Evolutionary conservation across 2,888 invertebrate species (phyloP).

Genomic region (Mesochorus sp.): DNA sequence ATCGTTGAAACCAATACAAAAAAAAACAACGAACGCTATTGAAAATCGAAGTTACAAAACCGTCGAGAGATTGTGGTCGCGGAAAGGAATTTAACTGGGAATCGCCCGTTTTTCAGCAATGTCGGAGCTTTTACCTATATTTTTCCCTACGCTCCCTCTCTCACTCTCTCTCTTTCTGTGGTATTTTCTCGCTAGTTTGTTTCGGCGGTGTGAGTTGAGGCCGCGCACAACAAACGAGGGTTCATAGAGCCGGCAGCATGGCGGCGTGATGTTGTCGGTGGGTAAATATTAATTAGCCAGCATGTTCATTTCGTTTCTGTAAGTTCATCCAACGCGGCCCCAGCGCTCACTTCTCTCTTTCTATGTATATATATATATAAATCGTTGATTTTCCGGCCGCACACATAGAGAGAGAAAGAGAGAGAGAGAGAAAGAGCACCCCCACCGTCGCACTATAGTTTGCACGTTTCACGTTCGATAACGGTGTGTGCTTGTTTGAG

Average conservation of each 20-base stretch:
- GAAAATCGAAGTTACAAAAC: too few species aligned
- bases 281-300: constrained; percentile 81
- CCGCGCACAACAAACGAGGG: background rate
- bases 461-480: constrained; percentile 50
- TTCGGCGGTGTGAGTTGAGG: background rate
- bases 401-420: constrained; percentile 21
- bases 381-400: background rate
- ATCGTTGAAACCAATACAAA: too few species aligned
- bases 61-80: too few species aligned
- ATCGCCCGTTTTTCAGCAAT: background rate
- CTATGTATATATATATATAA: background rate
- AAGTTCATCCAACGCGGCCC: constrained; percentile 62
- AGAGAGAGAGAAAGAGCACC: constrained; percentile 45
- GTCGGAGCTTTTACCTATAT: background rate
- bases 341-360: constrained; percentile 6
- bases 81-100: too few species aligned
- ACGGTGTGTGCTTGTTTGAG: background rate
- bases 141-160: background rate
- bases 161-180: background rate
- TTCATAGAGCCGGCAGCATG: constrained; percentile 46
- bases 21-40: too few species aligned
- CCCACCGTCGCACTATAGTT: constrained; percentile 34
- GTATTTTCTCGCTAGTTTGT: constrained; percentile 6
- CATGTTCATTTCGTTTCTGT: constrained; percentile 77
- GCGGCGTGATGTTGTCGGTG: constrained; percentile 72